These are phyloP conservation scores for Drosophila sp. DNA, from an alignment of 1,140 invertebrate species.

Conservation along the genomic window DNA sequence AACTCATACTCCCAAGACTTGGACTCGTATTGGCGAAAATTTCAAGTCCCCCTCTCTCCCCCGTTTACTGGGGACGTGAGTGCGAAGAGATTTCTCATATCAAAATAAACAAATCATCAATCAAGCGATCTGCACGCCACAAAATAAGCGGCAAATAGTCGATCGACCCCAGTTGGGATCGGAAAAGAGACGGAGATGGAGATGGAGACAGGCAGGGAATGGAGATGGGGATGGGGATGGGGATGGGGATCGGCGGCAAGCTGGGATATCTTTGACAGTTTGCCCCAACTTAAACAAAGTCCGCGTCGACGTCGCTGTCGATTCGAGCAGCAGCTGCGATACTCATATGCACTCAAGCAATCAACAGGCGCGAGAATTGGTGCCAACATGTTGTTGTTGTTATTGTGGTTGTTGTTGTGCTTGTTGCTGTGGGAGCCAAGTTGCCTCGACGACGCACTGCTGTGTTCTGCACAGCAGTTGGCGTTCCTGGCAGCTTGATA, in stretches of 20 bases:
- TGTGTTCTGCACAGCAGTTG: constrained; percentile 60
- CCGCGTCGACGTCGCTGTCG: constrained; percentile 22
- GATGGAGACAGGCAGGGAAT: background rate
- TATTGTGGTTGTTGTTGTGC: constrained; percentile 15
- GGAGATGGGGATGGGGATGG: background rate
- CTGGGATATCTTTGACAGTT: constrained; percentile 81
- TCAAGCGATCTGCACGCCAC: constrained; percentile 72
- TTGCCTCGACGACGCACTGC: constrained; percentile 29
- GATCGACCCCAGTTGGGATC: constrained; percentile 11
- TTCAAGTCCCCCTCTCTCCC: background rate
- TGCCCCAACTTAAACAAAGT: constrained; percentile 65
- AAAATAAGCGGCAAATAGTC: constrained; percentile 23
- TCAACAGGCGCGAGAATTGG: constrained; percentile 68
- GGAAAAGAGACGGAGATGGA: background rate
- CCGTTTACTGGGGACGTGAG: constrained; percentile 10
- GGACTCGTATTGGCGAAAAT: constrained; percentile 57
- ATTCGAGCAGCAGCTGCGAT: constrained; percentile 52
- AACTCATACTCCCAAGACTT: background rate
- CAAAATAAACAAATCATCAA: constrained; percentile 84
- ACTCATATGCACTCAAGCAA: constrained; percentile 77
- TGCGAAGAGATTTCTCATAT: constrained; percentile 75
- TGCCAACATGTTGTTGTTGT: constrained; percentile 8
- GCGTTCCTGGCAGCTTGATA: constrained; percentile 57
- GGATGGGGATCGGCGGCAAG: constrained; percentile 31
- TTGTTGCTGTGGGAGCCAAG: constrained; percentile 33